These are phyloP conservation scores for Coremacera marginata DNA, from an alignment of 2,888 invertebrate species.

Conservation along the genomic window DNA sequence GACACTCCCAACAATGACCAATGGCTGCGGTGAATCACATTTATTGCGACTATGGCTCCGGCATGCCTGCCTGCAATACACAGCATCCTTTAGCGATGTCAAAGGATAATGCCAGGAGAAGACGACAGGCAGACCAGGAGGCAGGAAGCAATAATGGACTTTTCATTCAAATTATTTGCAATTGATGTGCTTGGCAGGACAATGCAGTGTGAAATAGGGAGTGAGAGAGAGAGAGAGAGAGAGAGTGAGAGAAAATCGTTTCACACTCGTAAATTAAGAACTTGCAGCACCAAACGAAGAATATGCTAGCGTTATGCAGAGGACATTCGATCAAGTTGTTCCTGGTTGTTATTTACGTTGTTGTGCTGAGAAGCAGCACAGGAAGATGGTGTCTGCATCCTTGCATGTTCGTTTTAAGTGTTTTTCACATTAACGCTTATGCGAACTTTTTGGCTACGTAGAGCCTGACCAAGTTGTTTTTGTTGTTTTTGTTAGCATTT, in stretches of 20 bases:
- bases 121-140: not conserved
- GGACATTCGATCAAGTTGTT: constrained; percentile 34
- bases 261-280: constrained; percentile 46
- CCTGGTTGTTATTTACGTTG: no score
- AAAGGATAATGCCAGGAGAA: constrained; percentile 6
- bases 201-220: not conserved
- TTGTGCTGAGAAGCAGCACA: constrained; percentile 6
- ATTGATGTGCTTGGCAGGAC: constrained; percentile 33
- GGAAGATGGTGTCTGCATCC: not conserved
- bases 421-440: constrained; percentile 23
- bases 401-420: constrained; percentile 12
- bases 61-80: constrained; percentile 51
- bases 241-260: not conserved
- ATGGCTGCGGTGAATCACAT: constrained; percentile 55
- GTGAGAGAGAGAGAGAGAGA: not conserved
- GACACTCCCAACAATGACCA: constrained; percentile 41
- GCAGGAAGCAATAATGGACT: constrained; percentile 67
- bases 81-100: constrained; percentile 48
- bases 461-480: not conserved
- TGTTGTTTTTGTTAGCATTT: not conserved
- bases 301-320: constrained; percentile 24
- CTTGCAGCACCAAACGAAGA: not conserved
- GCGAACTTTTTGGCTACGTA: not conserved
- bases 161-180: constrained; percentile 67
- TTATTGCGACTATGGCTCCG: constrained; percentile 48